Percentiles rank a stretch among this genome's conserved stretches.
Evolutionary conservation across 2,113 vertebrate genomes (phyloP).

Genomic region (Epinephelus fuscoguttatus): DNA sequence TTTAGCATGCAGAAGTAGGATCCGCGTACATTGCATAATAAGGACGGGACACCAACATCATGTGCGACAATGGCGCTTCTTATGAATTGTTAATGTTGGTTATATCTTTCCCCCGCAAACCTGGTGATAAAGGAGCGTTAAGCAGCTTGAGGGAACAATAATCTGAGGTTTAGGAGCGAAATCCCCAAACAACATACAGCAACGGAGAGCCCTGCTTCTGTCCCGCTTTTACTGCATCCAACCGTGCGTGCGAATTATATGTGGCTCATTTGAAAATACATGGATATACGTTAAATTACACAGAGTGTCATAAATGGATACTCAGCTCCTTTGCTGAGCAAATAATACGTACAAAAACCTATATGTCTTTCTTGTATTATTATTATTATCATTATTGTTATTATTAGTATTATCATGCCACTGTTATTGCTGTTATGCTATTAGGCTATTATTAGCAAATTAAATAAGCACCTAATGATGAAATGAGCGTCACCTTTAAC

Average conservation of each 20-base stretch:
- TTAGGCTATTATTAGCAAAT: background rate
- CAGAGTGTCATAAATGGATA: background rate
- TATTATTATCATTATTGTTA: too few species aligned
- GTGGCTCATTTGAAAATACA: slow-evolving; percentile 18
- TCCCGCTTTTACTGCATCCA: slow-evolving; percentile 30
- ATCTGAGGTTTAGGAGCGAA: slow-evolving; percentile 79
- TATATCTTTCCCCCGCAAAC: slow-evolving; percentile 73
- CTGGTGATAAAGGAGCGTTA: slow-evolving; percentile 77
- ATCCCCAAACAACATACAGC: slow-evolving; percentile 73
- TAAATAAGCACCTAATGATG: background rate
- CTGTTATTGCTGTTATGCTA: background rate
- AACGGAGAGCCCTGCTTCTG: slow-evolving; percentile 36
- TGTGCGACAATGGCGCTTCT: slow-evolving; percentile 72
- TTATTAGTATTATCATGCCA: background rate
- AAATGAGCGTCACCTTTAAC: background rate
- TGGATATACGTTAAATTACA: slow-evolving; percentile 6
- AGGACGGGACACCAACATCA: slow-evolving; percentile 61
- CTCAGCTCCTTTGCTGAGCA: background rate
- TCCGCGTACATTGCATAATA: slow-evolving; percentile 65
- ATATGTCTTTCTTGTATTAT: background rate
- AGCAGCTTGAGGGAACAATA: slow-evolving; percentile 80
- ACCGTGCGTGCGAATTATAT: slow-evolving; percentile 8
- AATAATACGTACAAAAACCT: background rate
- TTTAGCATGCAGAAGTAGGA: slow-evolving; percentile 61
- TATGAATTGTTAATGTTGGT: slow-evolving; percentile 79